Base-by-base conservation (phyloP, 2,797 vertebrate species). In the Chaetophractus vellerosus region DNA sequence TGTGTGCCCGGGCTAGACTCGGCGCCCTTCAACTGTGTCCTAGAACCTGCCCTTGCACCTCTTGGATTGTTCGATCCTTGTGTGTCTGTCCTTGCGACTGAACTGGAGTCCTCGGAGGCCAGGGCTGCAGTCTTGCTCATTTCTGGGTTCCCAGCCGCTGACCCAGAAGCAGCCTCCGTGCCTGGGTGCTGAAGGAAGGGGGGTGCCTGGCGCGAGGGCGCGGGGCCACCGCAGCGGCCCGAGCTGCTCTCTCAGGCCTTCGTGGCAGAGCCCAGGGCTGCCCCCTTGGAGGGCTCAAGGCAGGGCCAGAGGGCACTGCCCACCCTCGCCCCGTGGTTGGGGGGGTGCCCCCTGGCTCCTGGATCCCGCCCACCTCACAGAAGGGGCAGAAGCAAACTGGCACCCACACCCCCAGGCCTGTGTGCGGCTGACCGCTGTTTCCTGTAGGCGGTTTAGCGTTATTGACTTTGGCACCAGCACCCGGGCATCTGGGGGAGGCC, bases 151-250 rank as follows among this genome's bases (percentile, higher is more conserved):
- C 55, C 9, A 10, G 28, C 24, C 16, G 64, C 74, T 26, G 10
- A 38, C 50, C 23, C 82, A 55, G 63, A 66, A 82, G 71, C 74
- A 23, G 50, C 76, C 55, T n/a, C 74, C 1, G 28, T 41, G 36
- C n/a, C 7, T 11, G 19, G 24, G 28, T 72, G 33, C 5, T 36
- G 31, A 76, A 33, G 55, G 64, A 24, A 1, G 18, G 23, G 59
- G 61, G 41, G 71, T 0, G 2, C 16, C 1, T 1, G 9, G 5
- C 41, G 24, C 2, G 1, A 12, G 0, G 52, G 45, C 31, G 1
- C 78, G 57, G 71, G 64, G 15, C 41, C 26, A 11, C 41, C 15
- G 31, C 26, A 0, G n/a, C 36, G 41, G 4, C 36, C 19, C 12
- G 3, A 1, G 2, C 18, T 1, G 0, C 14, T 23, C 41, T 24